These are phyloP conservation scores for Halichoerus grypus DNA, from an alignment of 2,113 vertebrate species.

Conservation along the genomic window DNA sequence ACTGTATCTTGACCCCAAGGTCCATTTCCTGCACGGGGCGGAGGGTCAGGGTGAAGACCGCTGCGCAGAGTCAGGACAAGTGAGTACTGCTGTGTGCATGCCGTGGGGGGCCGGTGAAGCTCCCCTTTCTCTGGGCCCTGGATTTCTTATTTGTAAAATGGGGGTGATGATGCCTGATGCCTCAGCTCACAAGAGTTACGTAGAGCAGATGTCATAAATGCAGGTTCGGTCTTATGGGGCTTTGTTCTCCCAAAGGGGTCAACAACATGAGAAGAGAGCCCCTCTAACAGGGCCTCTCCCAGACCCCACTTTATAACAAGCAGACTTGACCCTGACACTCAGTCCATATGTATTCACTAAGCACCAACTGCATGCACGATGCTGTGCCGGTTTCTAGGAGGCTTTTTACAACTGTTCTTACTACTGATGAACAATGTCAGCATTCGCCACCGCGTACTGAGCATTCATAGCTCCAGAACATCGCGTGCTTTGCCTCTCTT, in stretches of 20 bases:
- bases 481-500: accelerated
- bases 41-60: not conserved
- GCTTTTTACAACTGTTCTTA: accelerated
- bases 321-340: accelerated
- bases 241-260: too few species aligned
- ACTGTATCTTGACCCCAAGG: accelerated
- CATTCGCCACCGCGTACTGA: accelerated
- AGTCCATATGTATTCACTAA: not conserved
- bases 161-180: not conserved
- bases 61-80: not conserved
- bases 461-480: not conserved
- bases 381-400: not conserved
- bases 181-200: not conserved
- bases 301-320: not conserved
- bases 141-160: not conserved
- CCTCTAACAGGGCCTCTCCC: not conserved
- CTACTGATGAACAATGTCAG: accelerated
- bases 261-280: accelerated
- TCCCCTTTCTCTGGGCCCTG: not conserved
- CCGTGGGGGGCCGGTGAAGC: accelerated
- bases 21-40: slow-evolving; percentile 23
- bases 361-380: accelerated
- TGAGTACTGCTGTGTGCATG: not conserved
- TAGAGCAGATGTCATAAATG: accelerated
- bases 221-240: accelerated